These are phyloP conservation scores for Solen grandis DNA, from an alignment of 1,140 invertebrate genomes.

Conservation along the genomic window DNA sequence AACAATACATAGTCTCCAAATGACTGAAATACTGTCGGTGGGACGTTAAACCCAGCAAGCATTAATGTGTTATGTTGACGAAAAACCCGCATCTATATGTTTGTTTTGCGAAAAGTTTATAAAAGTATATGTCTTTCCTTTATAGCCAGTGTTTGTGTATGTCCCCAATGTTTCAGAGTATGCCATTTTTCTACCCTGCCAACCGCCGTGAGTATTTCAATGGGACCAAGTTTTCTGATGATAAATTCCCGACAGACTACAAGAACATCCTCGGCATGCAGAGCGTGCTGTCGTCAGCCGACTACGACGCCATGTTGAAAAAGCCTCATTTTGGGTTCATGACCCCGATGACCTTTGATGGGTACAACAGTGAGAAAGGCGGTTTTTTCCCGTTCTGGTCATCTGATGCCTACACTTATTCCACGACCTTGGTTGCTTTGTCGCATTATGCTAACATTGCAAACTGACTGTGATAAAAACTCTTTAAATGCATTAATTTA, in stretches of 20 bases:
- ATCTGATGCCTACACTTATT: conserved; percentile 70
- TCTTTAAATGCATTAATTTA: no score
- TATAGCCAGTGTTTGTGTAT: no score
- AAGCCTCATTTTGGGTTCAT: conserved; percentile 67
- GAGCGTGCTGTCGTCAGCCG: conserved; percentile 55
- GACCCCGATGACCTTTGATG: conserved; percentile 69
- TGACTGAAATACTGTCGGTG: no score
- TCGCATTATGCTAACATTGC: conserved; percentile 65
- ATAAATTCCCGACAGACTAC: conserved; percentile 17
- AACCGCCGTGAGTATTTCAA: conserved; percentile 68
- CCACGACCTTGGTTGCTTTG: conserved; percentile 66
- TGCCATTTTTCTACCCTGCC: conserved; percentile 65
- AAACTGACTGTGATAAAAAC: no score
- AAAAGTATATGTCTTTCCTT: no score
- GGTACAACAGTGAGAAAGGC: conserved; percentile 63
- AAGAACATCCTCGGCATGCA: conserved; percentile 62
- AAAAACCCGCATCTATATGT: no score
- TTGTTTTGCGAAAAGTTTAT: no score
- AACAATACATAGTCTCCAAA: no score
- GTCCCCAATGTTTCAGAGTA: no score
- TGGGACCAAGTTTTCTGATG: conserved; percentile 56
- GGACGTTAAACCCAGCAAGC: no score
- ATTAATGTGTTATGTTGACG: no score
- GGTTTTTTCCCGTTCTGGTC: conserved; percentile 72
- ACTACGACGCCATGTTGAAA: conserved; percentile 62